phyloP scores from a whole-genome alignment of 2,797 vertebrate species.

The Coracias cyanogaster region DNA sequence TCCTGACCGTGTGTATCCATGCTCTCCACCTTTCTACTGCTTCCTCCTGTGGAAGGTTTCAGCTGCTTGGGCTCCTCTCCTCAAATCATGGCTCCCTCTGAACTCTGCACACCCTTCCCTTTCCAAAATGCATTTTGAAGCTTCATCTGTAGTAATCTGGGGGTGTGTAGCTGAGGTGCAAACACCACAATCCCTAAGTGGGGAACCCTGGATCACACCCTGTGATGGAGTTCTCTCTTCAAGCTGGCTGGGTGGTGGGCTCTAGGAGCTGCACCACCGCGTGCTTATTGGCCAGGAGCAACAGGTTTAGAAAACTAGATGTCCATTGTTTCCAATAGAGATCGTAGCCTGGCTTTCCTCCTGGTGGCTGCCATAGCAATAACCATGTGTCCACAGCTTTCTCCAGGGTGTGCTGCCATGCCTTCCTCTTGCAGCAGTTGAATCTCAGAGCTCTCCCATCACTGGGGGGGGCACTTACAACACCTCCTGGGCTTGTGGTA shows the following conservation, averaged over 20 bases:
- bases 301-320: not conserved
- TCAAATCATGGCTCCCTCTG: accelerated
- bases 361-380: not conserved
- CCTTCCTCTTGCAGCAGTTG: not conserved
- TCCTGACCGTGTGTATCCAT: not conserved
- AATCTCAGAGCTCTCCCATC: not conserved
- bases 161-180: not conserved
- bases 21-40: not conserved
- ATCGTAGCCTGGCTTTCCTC: not conserved
- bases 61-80: not conserved
- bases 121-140: not conserved
- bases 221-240: not conserved
- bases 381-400: not conserved
- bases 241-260: not conserved
- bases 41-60: not conserved
- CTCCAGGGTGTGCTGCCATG: not conserved
- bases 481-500: not conserved
- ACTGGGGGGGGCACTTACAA: not conserved
- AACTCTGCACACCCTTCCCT: not conserved
- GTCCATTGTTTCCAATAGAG: not conserved
- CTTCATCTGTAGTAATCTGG: not conserved
- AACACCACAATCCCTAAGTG: not conserved
- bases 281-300: not conserved
- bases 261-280: not conserved
- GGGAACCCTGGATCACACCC: not conserved